Evolutionary conservation across 2,113 vertebrate species (phyloP).

Genomic region (Psilopogon haemacephalus): DNA sequence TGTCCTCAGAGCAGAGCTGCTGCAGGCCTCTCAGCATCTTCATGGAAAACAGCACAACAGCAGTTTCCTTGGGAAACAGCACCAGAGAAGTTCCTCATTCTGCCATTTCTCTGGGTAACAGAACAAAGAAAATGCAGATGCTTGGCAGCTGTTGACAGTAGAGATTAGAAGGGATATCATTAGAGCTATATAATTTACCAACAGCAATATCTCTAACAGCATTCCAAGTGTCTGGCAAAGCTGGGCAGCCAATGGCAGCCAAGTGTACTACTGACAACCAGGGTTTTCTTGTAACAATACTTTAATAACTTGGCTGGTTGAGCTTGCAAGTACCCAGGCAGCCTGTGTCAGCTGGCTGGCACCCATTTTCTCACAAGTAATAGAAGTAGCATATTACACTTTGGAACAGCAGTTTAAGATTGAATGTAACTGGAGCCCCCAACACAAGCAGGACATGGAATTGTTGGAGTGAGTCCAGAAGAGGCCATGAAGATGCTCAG

Average conservation of each 20-base stretch:
- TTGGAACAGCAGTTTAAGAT: not conserved
- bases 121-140: not conserved
- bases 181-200: not conserved
- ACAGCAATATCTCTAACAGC: not conserved
- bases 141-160: not conserved
- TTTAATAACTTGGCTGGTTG: conserved; percentile 16
- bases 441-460: no score
- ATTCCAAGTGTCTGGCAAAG: not conserved
- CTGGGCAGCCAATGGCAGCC: not conserved
- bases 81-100: not conserved
- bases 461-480: no score
- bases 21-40: no score
- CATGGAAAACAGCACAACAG: no score
- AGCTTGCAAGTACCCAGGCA: not conserved
- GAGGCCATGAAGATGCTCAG: no score
- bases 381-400: not conserved
- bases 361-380: conserved; percentile 16
- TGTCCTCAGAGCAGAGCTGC: no score
- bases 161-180: not conserved
- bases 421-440: not conserved
- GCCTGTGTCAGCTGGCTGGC: conserved; percentile 14
- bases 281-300: not conserved
- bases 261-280: not conserved
- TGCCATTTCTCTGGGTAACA: not conserved
- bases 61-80: not conserved